Evolutionary conservation across 2,113 vertebrate species (phyloP), one percentile per base, ranked within the genome.

Genomic region (Hemiscyllium ocellatum): DNA sequence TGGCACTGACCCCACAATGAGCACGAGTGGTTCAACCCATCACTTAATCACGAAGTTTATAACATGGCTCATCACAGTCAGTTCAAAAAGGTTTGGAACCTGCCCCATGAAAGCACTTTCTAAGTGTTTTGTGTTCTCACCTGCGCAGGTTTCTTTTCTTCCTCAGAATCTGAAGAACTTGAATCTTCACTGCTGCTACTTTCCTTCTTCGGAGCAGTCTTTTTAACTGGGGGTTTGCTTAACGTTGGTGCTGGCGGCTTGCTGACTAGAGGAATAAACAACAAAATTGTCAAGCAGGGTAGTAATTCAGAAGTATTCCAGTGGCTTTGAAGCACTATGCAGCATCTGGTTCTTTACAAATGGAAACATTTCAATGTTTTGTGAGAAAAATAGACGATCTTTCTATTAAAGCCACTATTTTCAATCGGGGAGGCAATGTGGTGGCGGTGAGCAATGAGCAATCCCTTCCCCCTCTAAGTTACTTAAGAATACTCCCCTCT

Each of bases 161-260:
- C 94, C 26, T 76, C 94, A 8, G 66, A 95, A 52, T 95, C 94
- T 13, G 94, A 95, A 76, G 94, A 95, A 95, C 94, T 95, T 76
- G 94, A 95, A 19, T 95, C 94, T 72, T 95, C 94, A 5, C 94
- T 95, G 69, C 94, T 95, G 42, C 94, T 95, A 47, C 94, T 95
- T 50, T 72, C 42, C 94, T 72, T 94, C 37, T 94, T 95, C 8
- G 42, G 26, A 50, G 24, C 94, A 72, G n/a, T n/a, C 3, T 94
- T 94, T 70, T 94, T 94, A 42, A 10, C 7, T 20, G 24, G 29
- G 4, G 94, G 68, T 76, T 95, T 95, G 47, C 42, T 95, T 26
- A 95, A 20, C 3, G 37, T 15, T 33, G 94, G 37, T 3, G 42
- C 33, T 4, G 69, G 66, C 12, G 42, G 94, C 69, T 95, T 95